Conservation (phyloP, 2,888 invertebrate genomes). For the Lottia gigantea region DNA sequence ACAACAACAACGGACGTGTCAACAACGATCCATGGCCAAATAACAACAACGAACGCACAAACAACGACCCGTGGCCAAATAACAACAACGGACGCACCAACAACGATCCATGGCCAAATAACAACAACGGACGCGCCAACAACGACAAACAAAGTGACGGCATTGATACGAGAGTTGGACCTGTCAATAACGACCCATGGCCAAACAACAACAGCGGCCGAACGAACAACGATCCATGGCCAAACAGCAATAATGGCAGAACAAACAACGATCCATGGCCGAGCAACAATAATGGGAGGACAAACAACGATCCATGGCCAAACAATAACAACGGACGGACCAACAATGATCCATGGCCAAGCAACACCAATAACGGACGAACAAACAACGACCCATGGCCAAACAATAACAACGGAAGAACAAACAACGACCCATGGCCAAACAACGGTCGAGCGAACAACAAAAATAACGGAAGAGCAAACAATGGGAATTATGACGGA, state of each 20-base stretch:
- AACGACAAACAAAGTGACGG: not conserved
- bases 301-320: not conserved
- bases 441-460: not conserved
- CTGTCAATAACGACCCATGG: not conserved
- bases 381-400: not conserved
- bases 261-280: slow-evolving; percentile 1
- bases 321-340: not conserved
- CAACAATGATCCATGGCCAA: not conserved
- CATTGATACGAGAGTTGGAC: not conserved
- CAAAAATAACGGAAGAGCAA: not conserved
- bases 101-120: not conserved
- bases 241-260: not conserved
- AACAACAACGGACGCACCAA: not conserved
- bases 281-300: not conserved
- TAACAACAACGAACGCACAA: not conserved
- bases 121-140: not conserved
- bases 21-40: slow-evolving; percentile 9
- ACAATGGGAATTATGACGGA: too few relatives aligned
- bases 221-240: not conserved
- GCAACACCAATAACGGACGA: not conserved
- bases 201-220: not conserved
- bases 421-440: not conserved
- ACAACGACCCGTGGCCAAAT: not conserved
- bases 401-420: not conserved
- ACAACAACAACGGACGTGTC: not conserved